phyloP scores from a whole-genome alignment of 2,113 vertebrate species.

The Xenopus laevis region DNA sequence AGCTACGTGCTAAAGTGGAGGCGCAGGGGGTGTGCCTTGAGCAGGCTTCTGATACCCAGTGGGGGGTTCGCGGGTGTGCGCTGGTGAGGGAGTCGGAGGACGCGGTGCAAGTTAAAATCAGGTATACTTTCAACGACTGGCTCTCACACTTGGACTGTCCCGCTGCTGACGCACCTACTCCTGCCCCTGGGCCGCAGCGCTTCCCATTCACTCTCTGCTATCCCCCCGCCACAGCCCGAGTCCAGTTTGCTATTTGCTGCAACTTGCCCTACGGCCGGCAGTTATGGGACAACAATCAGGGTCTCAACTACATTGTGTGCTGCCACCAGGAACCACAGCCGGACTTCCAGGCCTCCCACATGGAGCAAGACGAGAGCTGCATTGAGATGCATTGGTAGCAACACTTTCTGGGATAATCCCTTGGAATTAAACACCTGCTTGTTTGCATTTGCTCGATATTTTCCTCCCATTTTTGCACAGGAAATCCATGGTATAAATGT shows the following conservation, averaged over 20 bases:
- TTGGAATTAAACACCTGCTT: too few species aligned
- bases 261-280: conserved; percentile 14
- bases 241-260: conserved; percentile 34
- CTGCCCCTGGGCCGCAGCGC: neutral
- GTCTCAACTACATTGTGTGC: conserved; percentile 16
- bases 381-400: conserved; percentile 18
- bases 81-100: conserved; percentile 6
- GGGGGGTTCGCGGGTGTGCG: conserved; percentile 6
- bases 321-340: conserved; percentile 35
- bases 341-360: conserved; percentile 52
- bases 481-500: too few species aligned
- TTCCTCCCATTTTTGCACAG: too few species aligned
- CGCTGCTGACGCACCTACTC: neutral
- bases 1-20: conserved; percentile 7
- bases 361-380: conserved; percentile 23
- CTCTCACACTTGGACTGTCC: conserved; percentile 26
- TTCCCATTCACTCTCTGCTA: conserved; percentile 27
- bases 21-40: conserved; percentile 26
- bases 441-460: too few species aligned
- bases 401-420: too few species aligned
- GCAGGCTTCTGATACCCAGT: neutral
- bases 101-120: conserved; percentile 14
- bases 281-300: conserved; percentile 35
- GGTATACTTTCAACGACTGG: conserved; percentile 38
- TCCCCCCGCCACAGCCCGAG: conserved; percentile 12